Base-by-base conservation (phyloP, 2,113 vertebrate species). In the Serilophus lunatus region DNA sequence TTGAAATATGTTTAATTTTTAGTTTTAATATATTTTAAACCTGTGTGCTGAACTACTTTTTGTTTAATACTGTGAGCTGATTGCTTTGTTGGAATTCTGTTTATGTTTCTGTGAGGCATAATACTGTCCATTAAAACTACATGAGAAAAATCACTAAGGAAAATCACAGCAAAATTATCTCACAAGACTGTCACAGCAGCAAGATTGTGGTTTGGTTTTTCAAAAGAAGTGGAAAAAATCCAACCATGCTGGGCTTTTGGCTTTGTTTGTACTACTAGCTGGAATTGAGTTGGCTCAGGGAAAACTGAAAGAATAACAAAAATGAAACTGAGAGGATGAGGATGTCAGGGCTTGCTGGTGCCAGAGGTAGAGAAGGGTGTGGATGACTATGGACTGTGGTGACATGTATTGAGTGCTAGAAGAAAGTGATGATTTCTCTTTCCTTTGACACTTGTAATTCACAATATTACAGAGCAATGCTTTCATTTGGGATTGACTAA, bases 111-210 rank as follows among this genome's bases (percentile, higher is more conserved):
- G 36, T 35, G 45, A 93, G 26, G 65, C 57, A 92, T 31, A 86
- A 40, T 24, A 66, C 16, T 49, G 64, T 81, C 60, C 77, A 29
- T 57, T 60, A 84, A 93, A 93, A 75, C 36, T 18, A 78, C 47
- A 60, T 78, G 71, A 78, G 60, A 74, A 76, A 82, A 10, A 51
- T 56, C 42, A 33, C 60, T 26, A 53, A 81, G 53, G 49, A 92
- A 96, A 96, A 83, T 29, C 61, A 25, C 69, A 88, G 72, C 22
- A 93, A 94, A 92, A 93, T 65, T 93, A 90, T 61, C 77, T 78
- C 57, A 68, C 6, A 2, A 57, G 56, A 53, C 40, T 16, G 22
- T 50, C 33, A n/a, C n/a, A 88, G 56, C 72, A 71, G 88, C 69
- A 93, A 88, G 76, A 65, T 0, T 49, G n/a, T 53, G n/a, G 16